Conservation (phyloP, 2,797 vertebrate genomes). For the Microhierax caerulescens region DNA sequence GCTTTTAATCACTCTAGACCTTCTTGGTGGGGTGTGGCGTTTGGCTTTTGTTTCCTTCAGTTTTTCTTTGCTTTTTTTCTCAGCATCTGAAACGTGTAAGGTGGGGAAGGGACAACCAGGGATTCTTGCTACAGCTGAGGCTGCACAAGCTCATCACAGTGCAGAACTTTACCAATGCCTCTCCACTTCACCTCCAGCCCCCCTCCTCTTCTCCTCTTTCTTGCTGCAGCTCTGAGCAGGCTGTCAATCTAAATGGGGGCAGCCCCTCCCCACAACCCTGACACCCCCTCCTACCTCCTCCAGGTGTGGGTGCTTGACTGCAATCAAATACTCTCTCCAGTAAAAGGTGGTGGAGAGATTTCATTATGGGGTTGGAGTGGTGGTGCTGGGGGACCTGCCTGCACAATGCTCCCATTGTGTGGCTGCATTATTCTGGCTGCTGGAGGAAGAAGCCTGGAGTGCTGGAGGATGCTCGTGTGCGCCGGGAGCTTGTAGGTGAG, state of each 20-base stretch:
- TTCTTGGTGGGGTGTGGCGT: fast-evolving
- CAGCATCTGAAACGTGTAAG: not conserved
- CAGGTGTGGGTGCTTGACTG: not conserved
- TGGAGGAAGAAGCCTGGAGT: not conserved
- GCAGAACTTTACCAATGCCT: fast-evolving
- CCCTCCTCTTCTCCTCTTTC: not conserved
- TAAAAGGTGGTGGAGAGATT: not conserved
- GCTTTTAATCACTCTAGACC: not conserved
- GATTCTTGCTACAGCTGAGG: not conserved
- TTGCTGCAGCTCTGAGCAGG: not conserved
- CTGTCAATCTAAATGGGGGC: not conserved
- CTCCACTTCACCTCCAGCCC: fast-evolving
- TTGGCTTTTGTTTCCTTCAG: too few relatives aligned
- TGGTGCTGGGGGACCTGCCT: not conserved
- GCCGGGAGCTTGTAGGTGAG: not conserved
- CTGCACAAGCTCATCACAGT: not conserved
- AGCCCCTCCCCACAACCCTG: not conserved
- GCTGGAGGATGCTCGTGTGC: not conserved
- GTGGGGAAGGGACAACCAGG: not conserved
- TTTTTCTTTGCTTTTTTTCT: not conserved
- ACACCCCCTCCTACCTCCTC: not conserved
- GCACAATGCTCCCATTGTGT: not conserved
- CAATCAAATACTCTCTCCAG: not conserved
- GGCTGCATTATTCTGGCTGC: not conserved
- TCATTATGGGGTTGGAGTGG: not conserved